These are phyloP conservation scores for Oreonectes daqikongensis DNA, from an alignment of 2,797 vertebrate species.

Conservation along the genomic window DNA sequence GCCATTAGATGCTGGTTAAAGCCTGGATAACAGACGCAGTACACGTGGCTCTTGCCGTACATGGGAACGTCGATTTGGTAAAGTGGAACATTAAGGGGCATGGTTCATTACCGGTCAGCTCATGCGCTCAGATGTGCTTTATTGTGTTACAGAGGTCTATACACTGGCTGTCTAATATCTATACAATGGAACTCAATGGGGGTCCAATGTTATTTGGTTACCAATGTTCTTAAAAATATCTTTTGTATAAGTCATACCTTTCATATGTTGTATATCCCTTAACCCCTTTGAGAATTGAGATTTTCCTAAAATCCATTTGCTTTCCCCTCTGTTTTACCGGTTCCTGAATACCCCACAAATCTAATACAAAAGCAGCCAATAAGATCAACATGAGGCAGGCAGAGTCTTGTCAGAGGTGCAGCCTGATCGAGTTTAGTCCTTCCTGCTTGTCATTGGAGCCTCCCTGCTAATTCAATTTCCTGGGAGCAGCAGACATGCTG, in stretches of 20 bases:
- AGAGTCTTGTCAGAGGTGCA: conserved; percentile 24
- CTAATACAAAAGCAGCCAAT: conserved; percentile 51
- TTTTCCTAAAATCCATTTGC: neutral
- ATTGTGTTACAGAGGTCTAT: conserved; percentile 25
- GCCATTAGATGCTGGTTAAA: conserved; percentile 27
- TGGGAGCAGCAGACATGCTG: conserved; percentile 70
- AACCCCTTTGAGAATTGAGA: neutral
- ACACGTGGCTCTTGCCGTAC: conserved; percentile 5
- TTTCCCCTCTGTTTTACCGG: conserved; percentile 4
- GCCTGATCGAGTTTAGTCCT: conserved; percentile 58
- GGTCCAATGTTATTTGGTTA: too few species aligned
- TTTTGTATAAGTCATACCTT: too few species aligned
- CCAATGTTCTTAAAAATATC: too few species aligned
- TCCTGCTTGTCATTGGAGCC: conserved; percentile 51
- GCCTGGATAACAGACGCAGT: conserved; percentile 6
- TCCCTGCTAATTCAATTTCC: conserved; percentile 75
- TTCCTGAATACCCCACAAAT: conserved; percentile 60
- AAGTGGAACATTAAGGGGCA: conserved; percentile 15
- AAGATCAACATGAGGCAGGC: conserved; percentile 28
- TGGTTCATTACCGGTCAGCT: conserved; percentile 32
- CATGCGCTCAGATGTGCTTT: conserved; percentile 47
- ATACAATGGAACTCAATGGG: too few species aligned
- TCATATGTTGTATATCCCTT: too few species aligned
- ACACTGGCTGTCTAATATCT: too few species aligned
- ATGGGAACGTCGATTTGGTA: conserved; percentile 15